Percentiles rank a stretch among this genome's conserved stretches.
These are phyloP conservation scores for Frieseomelitta varia DNA, from an alignment of 1,140 invertebrate genomes.

Conservation along the genomic window DNA sequence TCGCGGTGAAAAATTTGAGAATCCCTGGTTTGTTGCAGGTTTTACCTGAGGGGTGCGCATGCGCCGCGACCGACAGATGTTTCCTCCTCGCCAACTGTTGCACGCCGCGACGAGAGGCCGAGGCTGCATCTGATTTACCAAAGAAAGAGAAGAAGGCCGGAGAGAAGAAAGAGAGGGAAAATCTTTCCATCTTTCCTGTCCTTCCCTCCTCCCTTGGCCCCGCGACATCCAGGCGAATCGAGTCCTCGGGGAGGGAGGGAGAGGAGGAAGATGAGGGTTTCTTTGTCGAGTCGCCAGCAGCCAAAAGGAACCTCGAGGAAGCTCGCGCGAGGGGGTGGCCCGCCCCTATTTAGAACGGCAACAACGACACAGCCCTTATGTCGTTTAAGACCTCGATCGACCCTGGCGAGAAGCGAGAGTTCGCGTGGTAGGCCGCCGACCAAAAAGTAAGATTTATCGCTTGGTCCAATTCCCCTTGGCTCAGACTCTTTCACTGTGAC, in stretches of 20 bases:
- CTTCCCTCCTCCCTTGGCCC: not conserved
- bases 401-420: slow-evolving; percentile 46
- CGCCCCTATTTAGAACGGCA: not conserved
- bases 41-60: slow-evolving; percentile 74
- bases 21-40: slow-evolving; percentile 71
- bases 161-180: slow-evolving; percentile 50
- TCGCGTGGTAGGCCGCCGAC: not conserved
- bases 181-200: slow-evolving; percentile 44
- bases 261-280: not conserved
- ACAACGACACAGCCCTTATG: slow-evolving; percentile 23
- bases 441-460: slow-evolving; percentile 46
- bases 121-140: slow-evolving; percentile 72
- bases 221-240: not conserved
- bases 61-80: slow-evolving; percentile 77
- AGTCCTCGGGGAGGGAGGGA: not conserved
- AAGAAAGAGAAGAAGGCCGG: slow-evolving; percentile 54
- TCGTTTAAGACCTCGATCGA: slow-evolving; percentile 47
- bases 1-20: slow-evolving; percentile 69
- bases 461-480: not conserved
- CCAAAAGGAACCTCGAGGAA: slow-evolving; percentile 24
- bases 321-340: not conserved
- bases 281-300: slow-evolving; percentile 17
- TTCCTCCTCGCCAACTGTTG: slow-evolving; percentile 79
- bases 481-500: not conserved
- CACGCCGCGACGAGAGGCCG: slow-evolving; percentile 54